Conservation (phyloP, 2,113 vertebrate genomes). For the Saccopteryx bilineata region DNA sequence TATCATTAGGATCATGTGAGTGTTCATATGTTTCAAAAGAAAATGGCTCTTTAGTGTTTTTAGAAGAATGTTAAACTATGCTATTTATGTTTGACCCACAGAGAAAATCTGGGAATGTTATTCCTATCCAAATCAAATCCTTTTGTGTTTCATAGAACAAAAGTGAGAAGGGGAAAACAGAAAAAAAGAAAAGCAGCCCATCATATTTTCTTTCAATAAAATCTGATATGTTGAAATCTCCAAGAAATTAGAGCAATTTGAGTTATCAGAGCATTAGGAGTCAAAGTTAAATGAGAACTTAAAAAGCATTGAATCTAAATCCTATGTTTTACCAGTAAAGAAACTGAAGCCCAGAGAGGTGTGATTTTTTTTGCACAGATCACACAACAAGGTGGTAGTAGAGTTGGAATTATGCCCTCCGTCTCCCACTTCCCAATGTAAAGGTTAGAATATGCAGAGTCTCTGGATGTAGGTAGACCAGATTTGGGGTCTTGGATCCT, state of each 20-base stretch:
- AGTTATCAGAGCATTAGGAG: background rate
- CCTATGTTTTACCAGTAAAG: background rate
- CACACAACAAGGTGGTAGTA: background rate
- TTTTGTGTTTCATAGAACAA: slow-evolving; percentile 37
- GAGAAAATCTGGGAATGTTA: slow-evolving; percentile 53
- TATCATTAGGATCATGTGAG: slow-evolving; percentile 12
- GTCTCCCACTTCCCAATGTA: background rate
- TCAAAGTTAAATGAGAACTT: slow-evolving; percentile 37
- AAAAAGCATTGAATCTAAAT: background rate
- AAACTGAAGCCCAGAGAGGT: background rate
- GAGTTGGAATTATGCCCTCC: background rate
- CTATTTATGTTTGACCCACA: slow-evolving; percentile 51
- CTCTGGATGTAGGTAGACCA: background rate
- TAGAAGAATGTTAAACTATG: slow-evolving; percentile 54
- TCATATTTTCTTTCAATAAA: background rate
- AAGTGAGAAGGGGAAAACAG: background rate
- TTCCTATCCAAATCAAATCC: slow-evolving; percentile 70
- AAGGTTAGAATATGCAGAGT: background rate
- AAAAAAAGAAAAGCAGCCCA: slow-evolving; percentile 32
- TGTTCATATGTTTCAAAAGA: slow-evolving; percentile 51
- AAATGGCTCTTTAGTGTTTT: slow-evolving; percentile 57
- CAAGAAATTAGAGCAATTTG: background rate
- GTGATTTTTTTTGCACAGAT: background rate
- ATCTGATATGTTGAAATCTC: slow-evolving; percentile 34
- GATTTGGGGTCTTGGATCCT: background rate